Percentiles rank a stretch among this genome's conserved stretches.
phyloP scores from a whole-genome alignment of 2,113 vertebrate species.

The Orthonyx spaldingii region DNA sequence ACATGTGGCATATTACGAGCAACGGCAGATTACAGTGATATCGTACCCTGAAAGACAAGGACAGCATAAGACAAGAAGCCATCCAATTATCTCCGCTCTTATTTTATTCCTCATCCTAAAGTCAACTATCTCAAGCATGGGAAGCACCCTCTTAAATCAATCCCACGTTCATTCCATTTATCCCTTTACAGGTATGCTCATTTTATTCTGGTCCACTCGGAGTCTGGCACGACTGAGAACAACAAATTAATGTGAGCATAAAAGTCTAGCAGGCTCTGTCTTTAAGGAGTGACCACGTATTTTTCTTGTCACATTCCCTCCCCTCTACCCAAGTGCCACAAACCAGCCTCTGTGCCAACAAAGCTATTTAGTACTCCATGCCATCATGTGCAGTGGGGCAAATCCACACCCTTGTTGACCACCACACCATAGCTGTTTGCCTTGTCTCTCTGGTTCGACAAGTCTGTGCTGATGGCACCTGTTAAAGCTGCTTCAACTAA shows the following conservation, averaged over 20 bases:
- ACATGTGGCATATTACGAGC: not conserved
- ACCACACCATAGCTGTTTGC: constrained; percentile 46
- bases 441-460: constrained; percentile 64
- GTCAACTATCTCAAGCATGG: constrained; percentile 7
- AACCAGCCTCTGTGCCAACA: not conserved
- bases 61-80: not conserved
- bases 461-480: constrained; percentile 70
- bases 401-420: constrained; percentile 50
- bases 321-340: not conserved
- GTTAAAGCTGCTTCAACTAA: constrained; percentile 77
- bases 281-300: not conserved
- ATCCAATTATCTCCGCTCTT: not conserved
- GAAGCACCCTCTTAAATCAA: constrained; percentile 25
- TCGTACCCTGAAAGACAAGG: not conserved
- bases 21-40: not conserved
- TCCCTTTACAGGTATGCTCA: not conserved
- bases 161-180: not conserved
- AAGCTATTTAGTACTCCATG: not conserved
- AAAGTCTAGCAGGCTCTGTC: not conserved
- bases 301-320: not conserved
- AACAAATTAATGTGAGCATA: not conserved
- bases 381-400: constrained; percentile 7
- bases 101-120: not conserved
- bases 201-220: not conserved
- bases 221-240: not conserved